Base-by-base conservation (phyloP, 2,888 invertebrate species). In the Andrena praecox region DNA sequence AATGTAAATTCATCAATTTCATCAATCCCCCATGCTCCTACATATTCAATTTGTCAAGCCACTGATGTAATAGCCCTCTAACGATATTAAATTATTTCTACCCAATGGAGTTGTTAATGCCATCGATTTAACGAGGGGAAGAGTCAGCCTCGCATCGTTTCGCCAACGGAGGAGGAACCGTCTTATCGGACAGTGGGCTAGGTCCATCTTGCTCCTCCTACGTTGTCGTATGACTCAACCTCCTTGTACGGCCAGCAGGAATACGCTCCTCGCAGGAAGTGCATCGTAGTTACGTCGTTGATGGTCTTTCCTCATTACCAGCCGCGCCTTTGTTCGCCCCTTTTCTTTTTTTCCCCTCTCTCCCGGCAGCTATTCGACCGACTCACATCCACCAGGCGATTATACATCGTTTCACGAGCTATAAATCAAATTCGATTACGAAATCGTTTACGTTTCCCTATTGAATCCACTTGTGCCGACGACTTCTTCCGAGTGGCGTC, bases 161-260 rank as follows among this genome's bases (percentile, higher is more conserved):
- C 59, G 35, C 60, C 31, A 60, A 69, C 59, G 16, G 68, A 33
- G 77, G 63, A 56, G 74, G 62, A 69, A 70, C 60, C 59, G 77
- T 78, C 54, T 72, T 80, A 74, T 87, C 72, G 50, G 71, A 68
- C 71, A 77, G 56, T 84, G 82, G 79, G 80, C 10, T 86, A 84
- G 82, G 86, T 80, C 85, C 85, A 86, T 89, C 87, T 87, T 81
- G 85, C 80, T 85, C 89, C 87, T 85, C 90, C 90, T 87, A 90
- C 90, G 89, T 85, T 78, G 79, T 80, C 70, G 82, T 76, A 82
- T 88, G 88, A 88, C 83, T 88, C 87, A 87, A 86, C 87, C 87
- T 82, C 87, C 87, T 87, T 86, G 63, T 86, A 87, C 86, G 86
- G 87, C 54, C 54, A 77, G 59, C 74, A 72, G 78, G 59, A 81